phyloP scores from a whole-genome alignment of 2,113 vertebrate genomes.

The Globicephala melas region DNA sequence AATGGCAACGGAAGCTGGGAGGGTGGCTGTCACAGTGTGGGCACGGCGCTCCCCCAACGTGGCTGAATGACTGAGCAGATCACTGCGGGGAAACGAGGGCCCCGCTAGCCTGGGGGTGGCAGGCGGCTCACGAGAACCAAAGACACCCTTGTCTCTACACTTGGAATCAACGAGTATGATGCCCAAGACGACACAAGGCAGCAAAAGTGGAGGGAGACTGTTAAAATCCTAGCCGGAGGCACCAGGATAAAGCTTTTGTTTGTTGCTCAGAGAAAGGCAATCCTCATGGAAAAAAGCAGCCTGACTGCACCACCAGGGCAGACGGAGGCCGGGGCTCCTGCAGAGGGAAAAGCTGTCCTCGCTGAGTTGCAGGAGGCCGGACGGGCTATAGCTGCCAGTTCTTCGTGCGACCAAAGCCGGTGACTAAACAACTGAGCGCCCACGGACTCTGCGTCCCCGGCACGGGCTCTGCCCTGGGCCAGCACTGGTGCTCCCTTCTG shows the following conservation, averaged over 20 bases:
- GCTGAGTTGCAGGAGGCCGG: accelerated
- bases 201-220: neutral
- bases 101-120: neutral
- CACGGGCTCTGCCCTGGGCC: neutral
- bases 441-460: accelerated
- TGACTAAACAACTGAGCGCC: neutral
- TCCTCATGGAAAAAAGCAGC: neutral
- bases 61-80: neutral
- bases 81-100: neutral
- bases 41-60: neutral
- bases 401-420: neutral
- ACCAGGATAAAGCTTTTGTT: neutral
- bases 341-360: too few species aligned
- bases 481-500: neutral
- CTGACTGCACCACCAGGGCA: neutral
- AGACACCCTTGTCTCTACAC: neutral
- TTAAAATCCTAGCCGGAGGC: neutral
- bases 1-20: neutral
- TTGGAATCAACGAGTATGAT: neutral
- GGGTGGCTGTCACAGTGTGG: neutral
- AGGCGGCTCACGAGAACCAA: accelerated
- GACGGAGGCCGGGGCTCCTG: neutral
- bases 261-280: neutral
- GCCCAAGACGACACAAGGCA: neutral
- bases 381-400: neutral